These are phyloP conservation scores for Carposina sasakii DNA, from an alignment of 1,140 invertebrate species.

Conservation along the genomic window DNA sequence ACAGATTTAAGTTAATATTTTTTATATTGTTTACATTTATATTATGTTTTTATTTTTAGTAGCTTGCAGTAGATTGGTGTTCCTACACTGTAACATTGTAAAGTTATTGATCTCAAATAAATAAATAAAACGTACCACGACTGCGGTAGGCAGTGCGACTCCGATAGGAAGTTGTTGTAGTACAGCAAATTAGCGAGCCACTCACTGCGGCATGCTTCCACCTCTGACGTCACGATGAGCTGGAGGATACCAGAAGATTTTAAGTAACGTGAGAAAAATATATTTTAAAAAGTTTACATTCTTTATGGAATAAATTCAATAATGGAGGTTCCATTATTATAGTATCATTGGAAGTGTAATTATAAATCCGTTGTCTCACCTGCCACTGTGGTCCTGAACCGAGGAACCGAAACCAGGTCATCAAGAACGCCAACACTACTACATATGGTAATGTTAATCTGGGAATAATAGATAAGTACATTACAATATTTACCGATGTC, in stretches of 20 bases:
- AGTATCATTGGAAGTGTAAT: neutral
- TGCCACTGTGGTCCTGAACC: conserved; percentile 34
- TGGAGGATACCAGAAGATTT: conserved; percentile 12
- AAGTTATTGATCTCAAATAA: no score
- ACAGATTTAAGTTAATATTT: no score
- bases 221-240: conserved; percentile 31
- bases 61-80: no score
- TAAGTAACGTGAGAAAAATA: no score
- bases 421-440: conserved; percentile 28
- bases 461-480: conserved; percentile 9
- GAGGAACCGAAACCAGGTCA: conserved; percentile 32
- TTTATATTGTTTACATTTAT: no score
- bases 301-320: neutral
- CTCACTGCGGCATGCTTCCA: conserved; percentile 66
- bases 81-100: no score
- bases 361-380: conserved; percentile 15
- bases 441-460: conserved; percentile 45
- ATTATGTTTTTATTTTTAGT: no score
- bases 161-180: conserved; percentile 70
- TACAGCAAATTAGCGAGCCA: conserved; percentile 79
- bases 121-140: no score
- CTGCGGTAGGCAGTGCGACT: conserved; percentile 33
- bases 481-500: neutral
- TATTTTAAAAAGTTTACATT: no score
- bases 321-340: neutral